Conservation (phyloP, 2,888 invertebrate species). For the Hirtodrosophila alboralis region DNA sequence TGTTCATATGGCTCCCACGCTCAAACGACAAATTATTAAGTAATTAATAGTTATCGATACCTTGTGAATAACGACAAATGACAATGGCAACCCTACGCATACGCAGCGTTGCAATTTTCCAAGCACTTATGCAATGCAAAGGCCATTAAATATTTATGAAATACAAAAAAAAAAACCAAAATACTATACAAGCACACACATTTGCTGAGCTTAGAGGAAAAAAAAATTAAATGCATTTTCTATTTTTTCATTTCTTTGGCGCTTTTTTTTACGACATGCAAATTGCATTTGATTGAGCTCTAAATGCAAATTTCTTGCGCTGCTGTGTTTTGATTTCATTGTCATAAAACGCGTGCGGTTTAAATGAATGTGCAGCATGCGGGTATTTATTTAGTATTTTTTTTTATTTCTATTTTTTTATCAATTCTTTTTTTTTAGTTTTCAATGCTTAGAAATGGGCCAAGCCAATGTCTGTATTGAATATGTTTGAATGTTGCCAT, state of each 20-base stretch:
- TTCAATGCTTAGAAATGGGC: conserved; percentile 27
- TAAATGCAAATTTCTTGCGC: conserved; percentile 67
- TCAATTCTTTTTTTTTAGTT: conserved; percentile 27
- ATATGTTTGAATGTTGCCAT: conserved; percentile 33
- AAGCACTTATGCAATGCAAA: conserved; percentile 51
- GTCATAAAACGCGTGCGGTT: conserved; percentile 63
- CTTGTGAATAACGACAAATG: not conserved
- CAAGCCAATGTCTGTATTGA: conserved; percentile 25
- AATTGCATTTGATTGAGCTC: conserved; percentile 80
- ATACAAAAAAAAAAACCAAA: conserved; percentile 16
- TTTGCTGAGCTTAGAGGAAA: conserved; percentile 16
- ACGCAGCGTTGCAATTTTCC: conserved; percentile 38
- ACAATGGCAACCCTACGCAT: conserved; percentile 27
- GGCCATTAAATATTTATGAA: conserved; percentile 71
- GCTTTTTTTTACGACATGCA: conserved; percentile 38
- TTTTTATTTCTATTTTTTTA: conserved; percentile 1
- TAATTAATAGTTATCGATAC: not conserved
- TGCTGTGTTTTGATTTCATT: conserved; percentile 71
- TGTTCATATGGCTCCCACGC: conserved; percentile 4
- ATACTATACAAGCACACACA: conserved; percentile 6
- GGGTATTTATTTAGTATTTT: conserved; percentile 35
- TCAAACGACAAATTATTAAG: not conserved
- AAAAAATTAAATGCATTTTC: conserved; percentile 34
- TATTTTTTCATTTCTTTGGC: conserved; percentile 18
- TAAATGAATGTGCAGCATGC: conserved; percentile 43